Evolutionary conservation across 2,797 vertebrate genomes (phyloP).

Genomic region (Sebastes flavidus): DNA sequence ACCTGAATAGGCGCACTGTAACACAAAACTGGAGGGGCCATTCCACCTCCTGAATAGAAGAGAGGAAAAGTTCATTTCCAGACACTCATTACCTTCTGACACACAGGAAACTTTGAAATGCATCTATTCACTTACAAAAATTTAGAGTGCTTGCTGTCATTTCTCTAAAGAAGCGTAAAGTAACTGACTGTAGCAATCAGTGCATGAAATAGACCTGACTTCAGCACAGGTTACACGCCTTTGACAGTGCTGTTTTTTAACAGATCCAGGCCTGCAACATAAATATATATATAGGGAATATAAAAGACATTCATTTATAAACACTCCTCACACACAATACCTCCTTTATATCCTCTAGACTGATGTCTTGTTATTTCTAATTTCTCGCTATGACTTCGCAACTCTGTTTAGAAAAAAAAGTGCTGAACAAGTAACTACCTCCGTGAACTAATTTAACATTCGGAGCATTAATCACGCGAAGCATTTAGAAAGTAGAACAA

Average conservation of each 20-base stretch:
- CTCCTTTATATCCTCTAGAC: background rate
- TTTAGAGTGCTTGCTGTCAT: background rate
- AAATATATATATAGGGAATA: no score
- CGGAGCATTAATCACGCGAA: conserved; percentile 15
- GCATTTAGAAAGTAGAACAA: conserved; percentile 14
- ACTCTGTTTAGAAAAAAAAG: background rate
- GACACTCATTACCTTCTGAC: background rate
- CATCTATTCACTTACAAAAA: conserved; percentile 10
- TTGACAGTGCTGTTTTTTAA: background rate
- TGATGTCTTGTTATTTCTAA: background rate
- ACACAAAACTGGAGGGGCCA: conserved; percentile 1
- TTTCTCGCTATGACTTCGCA: background rate
- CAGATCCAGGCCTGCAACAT: background rate
- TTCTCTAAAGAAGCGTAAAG: background rate
- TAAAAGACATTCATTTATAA: background rate
- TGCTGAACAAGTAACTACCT: conserved; percentile 5
- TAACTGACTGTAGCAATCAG: conserved; percentile 10
- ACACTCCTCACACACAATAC: background rate
- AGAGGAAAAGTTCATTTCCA: conserved; percentile 6
- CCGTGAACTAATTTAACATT: background rate
- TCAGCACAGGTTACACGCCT: background rate
- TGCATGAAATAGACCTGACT: background rate
- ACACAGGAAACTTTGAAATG: background rate
- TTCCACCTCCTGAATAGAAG: background rate
- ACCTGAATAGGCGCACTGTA: conserved; percentile 7